Evolutionary conservation across 2,797 vertebrate species (phyloP), one percentile per base, ranked within the genome.

Genomic region (Microtus californicus): DNA sequence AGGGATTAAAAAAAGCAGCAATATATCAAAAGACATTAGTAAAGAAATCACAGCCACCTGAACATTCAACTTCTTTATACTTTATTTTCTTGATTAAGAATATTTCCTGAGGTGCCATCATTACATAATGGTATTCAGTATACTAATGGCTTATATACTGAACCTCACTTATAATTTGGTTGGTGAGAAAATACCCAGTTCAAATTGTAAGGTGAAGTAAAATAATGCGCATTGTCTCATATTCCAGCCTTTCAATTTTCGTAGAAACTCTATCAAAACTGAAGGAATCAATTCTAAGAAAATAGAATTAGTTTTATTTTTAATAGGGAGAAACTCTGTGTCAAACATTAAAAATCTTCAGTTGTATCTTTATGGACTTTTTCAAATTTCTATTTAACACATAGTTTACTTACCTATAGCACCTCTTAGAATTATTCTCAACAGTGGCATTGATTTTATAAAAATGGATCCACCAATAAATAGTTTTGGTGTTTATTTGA

Each of bases 191-290:
- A 37, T 37, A 40, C 5, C 6, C 19, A 83, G 10, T 65, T 34
- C 23, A 77, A 76, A 92, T 65, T 85, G 25, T 85, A 19, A 88
- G 10, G 2, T 51, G 12, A 90, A 69, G 17, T 19, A 13, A n/a
- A 29, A 90, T 63, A 7, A 67, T 79, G 3, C 27, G n/a, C 74
- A 15, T 77, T 73, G 7, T 34, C 17, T 90, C 71, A 13, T 78
- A 61, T 87, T 45, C 15, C 7, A 54, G 12, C 51, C 65, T 89
- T 90, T 74, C 37, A 91, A 65, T 87, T 87, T 95, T 87, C 65
- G 31, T 21, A n/a, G 5, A 12, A 3, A 10, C 6, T 7, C 37
- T 34, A 77, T 17, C 8, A 89, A 93, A 23, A 43, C 40, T 65
- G 7, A 92, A 86, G 45, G 0, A 40, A 85, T 87, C 86, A 54